A percentile compares a stretch with the other conserved stretches of the same genome.
Conservation (phyloP, 30 jellyfish, hydroid and myxozoan species). For the Turritopsis rubra region DNA sequence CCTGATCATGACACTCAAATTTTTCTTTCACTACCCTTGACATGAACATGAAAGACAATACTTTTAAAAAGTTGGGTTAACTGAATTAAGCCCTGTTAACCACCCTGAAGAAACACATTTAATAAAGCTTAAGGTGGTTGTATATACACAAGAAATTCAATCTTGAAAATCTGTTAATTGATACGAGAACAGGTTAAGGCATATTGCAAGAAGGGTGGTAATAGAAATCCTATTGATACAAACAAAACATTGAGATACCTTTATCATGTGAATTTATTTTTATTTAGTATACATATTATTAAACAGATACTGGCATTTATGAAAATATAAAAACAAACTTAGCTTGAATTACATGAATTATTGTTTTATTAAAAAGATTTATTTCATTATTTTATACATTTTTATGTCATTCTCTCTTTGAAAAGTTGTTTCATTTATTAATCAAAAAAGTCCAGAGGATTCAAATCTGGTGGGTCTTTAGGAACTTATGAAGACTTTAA, state of each 20-base stretch:
- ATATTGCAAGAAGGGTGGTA: not conserved
- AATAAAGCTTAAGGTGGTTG: too few species aligned
- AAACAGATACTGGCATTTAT: not conserved
- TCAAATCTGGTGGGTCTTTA: too few species aligned
- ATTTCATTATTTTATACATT: not conserved
- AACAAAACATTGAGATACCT: not conserved
- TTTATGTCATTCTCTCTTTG: not conserved
- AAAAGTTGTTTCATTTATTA: not conserved
- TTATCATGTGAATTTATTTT: not conserved
- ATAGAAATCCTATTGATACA: not conserved
- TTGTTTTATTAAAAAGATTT: not conserved
- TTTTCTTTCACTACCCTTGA: too few species aligned
- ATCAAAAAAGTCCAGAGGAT: too few species aligned
- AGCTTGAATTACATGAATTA: not conserved
- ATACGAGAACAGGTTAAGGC: not conserved
- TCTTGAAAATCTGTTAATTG: not conserved
- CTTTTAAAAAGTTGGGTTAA: too few species aligned
- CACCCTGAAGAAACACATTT: too few species aligned
- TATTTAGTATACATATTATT: not conserved
- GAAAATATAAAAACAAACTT: not conserved
- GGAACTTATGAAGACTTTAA: too few species aligned
- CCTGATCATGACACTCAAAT: too few species aligned
- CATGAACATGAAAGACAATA: too few species aligned
- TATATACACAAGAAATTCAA: too few species aligned
- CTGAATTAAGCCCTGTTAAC: too few species aligned